A percentile compares a stretch with the other conserved stretches of the same genome.
These are phyloP conservation scores for Corbicula japonica DNA, from an alignment of 2,888 invertebrate genomes.

Conservation along the genomic window DNA sequence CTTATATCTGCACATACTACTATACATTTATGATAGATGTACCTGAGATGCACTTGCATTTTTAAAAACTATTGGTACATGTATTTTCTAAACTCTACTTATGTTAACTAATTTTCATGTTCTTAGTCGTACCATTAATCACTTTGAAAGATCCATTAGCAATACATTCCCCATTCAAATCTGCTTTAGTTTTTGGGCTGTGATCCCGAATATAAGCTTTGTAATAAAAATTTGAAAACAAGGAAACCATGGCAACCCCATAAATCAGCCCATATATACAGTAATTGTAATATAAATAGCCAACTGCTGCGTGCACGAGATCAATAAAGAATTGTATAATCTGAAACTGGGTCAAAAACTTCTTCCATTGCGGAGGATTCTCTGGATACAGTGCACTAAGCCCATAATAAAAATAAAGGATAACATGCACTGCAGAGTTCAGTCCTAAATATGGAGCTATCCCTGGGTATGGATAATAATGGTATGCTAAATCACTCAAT, in stretches of 20 bases:
- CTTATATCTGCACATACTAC: no score
- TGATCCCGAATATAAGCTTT: slow-evolving; percentile 75
- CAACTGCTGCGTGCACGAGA: slow-evolving; percentile 77
- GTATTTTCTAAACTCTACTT: no score
- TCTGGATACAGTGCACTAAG: slow-evolving; percentile 76
- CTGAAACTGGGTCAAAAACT: slow-evolving; percentile 83
- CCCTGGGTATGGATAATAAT: slow-evolving; percentile 81
- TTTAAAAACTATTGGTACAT: no score
- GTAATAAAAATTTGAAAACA: slow-evolving; percentile 85
- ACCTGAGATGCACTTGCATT: no score
- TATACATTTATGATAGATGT: no score
- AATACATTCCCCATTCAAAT: not conserved
- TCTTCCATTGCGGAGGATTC: slow-evolving; percentile 82
- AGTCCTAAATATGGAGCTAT: slow-evolving; percentile 80
- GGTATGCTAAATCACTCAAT: slow-evolving; percentile 80
- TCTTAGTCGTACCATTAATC: not conserved
- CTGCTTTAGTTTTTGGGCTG: not conserved
- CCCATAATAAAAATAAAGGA: slow-evolving; percentile 84
- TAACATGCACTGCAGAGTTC: slow-evolving; percentile 84
- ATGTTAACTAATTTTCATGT: no score
- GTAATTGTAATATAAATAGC: slow-evolving; percentile 82
- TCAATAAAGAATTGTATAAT: slow-evolving; percentile 83
- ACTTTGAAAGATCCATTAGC: slow-evolving; percentile 16
- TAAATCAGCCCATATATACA: slow-evolving; percentile 85
- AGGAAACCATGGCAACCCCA: slow-evolving; percentile 80